phyloP scores from a whole-genome alignment of 2,113 vertebrate species.

The Cheilinus undulatus region DNA sequence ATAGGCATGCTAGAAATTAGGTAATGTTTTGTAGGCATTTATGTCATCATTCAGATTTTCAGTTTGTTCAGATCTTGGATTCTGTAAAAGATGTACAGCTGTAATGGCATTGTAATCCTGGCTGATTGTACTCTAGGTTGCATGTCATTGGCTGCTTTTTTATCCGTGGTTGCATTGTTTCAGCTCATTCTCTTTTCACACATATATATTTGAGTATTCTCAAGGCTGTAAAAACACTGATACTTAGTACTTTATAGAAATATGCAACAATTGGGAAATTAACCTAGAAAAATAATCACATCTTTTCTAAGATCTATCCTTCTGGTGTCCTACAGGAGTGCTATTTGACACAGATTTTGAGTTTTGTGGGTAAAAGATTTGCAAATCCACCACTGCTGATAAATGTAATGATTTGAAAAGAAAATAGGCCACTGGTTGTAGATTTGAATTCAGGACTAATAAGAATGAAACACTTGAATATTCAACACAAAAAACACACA shows the following conservation, averaged over 20 bases:
- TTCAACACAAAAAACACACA: conserved; percentile 30
- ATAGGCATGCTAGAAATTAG: too few relatives aligned
- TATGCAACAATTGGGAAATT: not conserved
- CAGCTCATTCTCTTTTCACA: not conserved
- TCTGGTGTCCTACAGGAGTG: too few relatives aligned
- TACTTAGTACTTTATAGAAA: not conserved
- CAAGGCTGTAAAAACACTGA: not conserved
- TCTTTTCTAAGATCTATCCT: too few relatives aligned
- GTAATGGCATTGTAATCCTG: too few relatives aligned
- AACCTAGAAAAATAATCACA: too few relatives aligned
- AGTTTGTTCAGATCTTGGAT: too few relatives aligned
- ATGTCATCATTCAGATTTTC: too few relatives aligned
- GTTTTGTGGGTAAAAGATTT: conserved; percentile 27
- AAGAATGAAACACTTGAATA: conserved; percentile 39
- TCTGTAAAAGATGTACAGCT: too few relatives aligned
- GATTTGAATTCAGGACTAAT: conserved; percentile 44
- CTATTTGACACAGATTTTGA: conserved; percentile 3
- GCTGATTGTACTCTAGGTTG: too few relatives aligned
- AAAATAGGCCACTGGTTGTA: conserved; percentile 40
- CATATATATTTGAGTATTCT: not conserved
- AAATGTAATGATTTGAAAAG: conserved; percentile 15
- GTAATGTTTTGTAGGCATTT: too few relatives aligned
- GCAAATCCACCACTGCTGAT: conserved; percentile 17
- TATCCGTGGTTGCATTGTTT: too few relatives aligned
- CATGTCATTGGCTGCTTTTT: not conserved